Percentiles rank a stretch among this genome's conserved stretches.
Conservation (phyloP, 64 coral and sea anemone genomes). For the Montipora foliosa region DNA sequence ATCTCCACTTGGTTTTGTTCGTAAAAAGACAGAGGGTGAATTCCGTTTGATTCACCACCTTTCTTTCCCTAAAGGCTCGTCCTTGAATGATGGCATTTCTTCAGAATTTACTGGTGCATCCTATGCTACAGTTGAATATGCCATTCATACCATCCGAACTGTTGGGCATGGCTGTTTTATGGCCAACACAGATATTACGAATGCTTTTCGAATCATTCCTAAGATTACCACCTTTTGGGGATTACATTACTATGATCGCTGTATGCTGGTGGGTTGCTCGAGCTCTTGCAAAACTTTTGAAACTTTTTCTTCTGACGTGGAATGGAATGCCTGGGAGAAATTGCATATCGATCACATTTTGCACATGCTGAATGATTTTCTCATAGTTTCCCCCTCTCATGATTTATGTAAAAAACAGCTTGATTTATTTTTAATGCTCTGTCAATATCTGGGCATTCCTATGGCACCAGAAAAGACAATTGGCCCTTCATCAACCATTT, state of each 20-base stretch:
- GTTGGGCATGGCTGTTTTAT: slow-evolving; percentile 40
- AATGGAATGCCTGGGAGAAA: too few species aligned
- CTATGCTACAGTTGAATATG: slow-evolving; percentile 36
- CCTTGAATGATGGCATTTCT: slow-evolving; percentile 54
- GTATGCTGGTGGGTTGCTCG: too few species aligned
- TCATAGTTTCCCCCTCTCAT: too few species aligned
- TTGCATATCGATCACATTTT: too few species aligned
- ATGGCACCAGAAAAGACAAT: too few species aligned
- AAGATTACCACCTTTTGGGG: slow-evolving; percentile 24
- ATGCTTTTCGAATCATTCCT: slow-evolving; percentile 42
- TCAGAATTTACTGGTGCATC: background rate
- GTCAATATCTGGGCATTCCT: too few species aligned
- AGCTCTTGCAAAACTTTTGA: too few species aligned
- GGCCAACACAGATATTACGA: slow-evolving; percentile 51
- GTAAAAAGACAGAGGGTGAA: background rate
- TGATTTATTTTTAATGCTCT: too few species aligned
- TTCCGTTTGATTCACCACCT: slow-evolving; percentile 36
- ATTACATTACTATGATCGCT: background rate
- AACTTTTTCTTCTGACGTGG: too few species aligned
- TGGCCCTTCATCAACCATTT: too few species aligned
- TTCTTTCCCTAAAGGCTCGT: slow-evolving; percentile 22
- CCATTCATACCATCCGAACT: slow-evolving; percentile 17
- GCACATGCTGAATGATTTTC: too few species aligned
- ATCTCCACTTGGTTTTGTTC: slow-evolving; percentile 23
- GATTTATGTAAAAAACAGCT: too few species aligned